A percentile compares a stretch with the other conserved stretches of the same genome.
Conservation (phyloP, 2,113 vertebrate genomes). For the Prochilodus magdalenae region DNA sequence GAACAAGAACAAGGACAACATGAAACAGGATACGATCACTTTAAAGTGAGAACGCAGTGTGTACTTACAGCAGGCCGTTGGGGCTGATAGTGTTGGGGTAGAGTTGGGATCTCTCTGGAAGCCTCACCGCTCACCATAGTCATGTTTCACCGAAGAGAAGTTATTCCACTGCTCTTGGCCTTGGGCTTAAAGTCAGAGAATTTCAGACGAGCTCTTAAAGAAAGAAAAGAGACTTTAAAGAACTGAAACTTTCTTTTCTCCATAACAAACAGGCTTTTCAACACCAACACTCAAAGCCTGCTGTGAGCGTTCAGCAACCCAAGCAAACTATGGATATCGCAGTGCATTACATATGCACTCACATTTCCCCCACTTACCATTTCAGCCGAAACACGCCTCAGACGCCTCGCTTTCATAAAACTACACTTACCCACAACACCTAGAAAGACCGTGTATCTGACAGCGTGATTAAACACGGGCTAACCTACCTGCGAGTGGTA, state of each 20-base stretch:
- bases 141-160: neutral
- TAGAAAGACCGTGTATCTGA: neutral
- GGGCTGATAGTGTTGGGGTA: neutral
- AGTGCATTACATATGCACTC: neutral
- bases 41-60: neutral
- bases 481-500: neutral
- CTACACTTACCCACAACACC: neutral
- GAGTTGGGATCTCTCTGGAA: neutral
- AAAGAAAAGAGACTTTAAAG: neutral
- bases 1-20: too few species aligned
- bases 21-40: too few species aligned
- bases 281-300: neutral
- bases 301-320: neutral
- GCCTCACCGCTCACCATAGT: neutral
- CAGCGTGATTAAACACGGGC: neutral
- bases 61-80: constrained; percentile 43
- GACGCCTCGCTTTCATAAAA: neutral
- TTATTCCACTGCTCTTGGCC: neutral
- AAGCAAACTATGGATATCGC: neutral
- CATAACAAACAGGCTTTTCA: neutral
- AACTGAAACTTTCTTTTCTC: neutral
- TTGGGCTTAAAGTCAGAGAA: neutral
- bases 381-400: neutral
- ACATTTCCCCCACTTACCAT: neutral
- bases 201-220: neutral